Evolutionary conservation across 2,888 invertebrate species (phyloP), one percentile per base, ranked within the genome.

Genomic region (Dicyrtomina minuta): DNA sequence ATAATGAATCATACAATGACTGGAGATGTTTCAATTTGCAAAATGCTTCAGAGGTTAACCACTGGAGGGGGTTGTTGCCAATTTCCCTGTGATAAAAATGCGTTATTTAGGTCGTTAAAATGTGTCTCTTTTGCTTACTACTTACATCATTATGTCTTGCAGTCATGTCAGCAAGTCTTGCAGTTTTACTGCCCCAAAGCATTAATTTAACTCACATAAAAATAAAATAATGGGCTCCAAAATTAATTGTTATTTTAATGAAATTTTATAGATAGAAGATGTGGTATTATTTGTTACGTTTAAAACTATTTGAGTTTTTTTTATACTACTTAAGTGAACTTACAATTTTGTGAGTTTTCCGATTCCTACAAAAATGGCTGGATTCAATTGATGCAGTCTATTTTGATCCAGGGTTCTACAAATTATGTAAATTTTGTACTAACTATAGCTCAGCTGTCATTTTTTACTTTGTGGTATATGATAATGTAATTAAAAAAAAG

Each of bases 381-480:
- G 33, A 13, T 26, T 17, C 15, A 62, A 26, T 8, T n/a, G 24
- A 17, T 20, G 13, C 27, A 62, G 22, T 49, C 33, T 49, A 22
- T 62, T 62, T 10, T 49, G 22, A 10, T 24, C 44, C 12, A 62
- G n/a, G 33, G 20, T 27, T 27, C 62, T 62, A n/a, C n/a, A n/a
- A n/a, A n/a, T n/a, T n/a, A n/a, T n/a, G n/a, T n/a, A n/a, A n/a
- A n/a, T n/a, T n/a, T n/a, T n/a, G n/a, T n/a, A n/a, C n/a, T n/a
- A n/a, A n/a, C n/a, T n/a, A n/a, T n/a, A n/a, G n/a, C n/a, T n/a
- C n/a, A n/a, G n/a, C n/a, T n/a, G n/a, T n/a, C n/a, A n/a, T n/a
- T n/a, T n/a, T n/a, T n/a, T n/a, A n/a, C n/a, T n/a, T n/a, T n/a
- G n/a, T n/a, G n/a, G n/a, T n/a, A n/a, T n/a, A n/a, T n/a, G n/a